Conservation (phyloP, 2,797 vertebrate genomes). For the Garrulus glandarius region DNA sequence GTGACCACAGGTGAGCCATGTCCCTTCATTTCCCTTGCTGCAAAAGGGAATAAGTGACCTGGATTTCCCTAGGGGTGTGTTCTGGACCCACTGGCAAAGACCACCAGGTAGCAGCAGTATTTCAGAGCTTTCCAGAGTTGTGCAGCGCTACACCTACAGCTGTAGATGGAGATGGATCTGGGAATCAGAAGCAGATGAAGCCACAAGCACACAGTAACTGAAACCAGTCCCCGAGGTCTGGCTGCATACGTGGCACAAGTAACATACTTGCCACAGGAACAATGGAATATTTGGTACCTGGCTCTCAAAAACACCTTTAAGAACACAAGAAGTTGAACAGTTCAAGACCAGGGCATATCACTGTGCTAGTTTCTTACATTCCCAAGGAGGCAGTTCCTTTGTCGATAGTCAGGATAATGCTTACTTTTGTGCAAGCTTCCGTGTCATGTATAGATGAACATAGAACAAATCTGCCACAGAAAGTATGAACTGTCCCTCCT, state of each 20-base stretch:
- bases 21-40: neutral
- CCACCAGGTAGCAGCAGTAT: neutral
- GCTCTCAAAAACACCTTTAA: neutral
- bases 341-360: neutral
- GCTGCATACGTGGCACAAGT: neutral
- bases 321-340: neutral
- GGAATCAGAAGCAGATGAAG: neutral
- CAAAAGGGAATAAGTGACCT: fast-evolving
- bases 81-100: neutral
- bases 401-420: neutral
- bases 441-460: neutral
- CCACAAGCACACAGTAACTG: neutral
- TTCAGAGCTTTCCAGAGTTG: neutral
- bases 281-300: neutral
- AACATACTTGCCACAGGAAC: neutral
- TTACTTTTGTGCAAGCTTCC: neutral
- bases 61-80: neutral
- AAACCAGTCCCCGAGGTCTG: neutral
- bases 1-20: neutral
- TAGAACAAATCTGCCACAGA: neutral
- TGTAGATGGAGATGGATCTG: neutral
- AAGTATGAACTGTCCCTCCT: neutral
- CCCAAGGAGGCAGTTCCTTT: neutral
- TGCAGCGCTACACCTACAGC: neutral
- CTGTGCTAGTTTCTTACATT: neutral